Base-by-base conservation (phyloP, 1,140 invertebrate species). In the Odontomachus brunneus region DNA sequence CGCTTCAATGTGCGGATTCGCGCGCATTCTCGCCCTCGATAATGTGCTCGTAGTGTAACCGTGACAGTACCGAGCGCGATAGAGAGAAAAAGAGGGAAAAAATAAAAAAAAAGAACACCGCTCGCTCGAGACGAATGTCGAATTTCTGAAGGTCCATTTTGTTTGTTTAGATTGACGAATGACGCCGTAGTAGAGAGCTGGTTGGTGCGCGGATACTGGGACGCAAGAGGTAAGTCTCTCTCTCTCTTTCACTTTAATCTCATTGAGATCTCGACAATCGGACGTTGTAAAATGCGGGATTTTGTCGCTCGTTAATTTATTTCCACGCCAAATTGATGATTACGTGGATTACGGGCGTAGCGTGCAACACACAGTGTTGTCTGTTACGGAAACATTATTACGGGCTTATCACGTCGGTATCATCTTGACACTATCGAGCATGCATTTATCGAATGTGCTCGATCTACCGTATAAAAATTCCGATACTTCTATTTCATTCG, bases 161-260 rank as follows among this genome's bases (percentile, higher is more conserved):
- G 81, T 90, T 71, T 92, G 63, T 91, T 11, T 85, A 93, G 93
- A 92, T 93, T 90, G 88, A 90, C 91, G 89, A 92, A 94, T 93
- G 93, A 92, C 87, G 91, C 90, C 92, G 89, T 93, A 93, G 91
- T 89, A 87, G 89, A 91, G 90, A 89, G 91, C 87, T 91, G 92
- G 89, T 91, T 92, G 93, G 90, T 92, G 90, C 90, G 89, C 87
- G 89, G 87, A 92, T 90, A 89, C 90, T 87, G 88, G 86, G 83
- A 89, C 90, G 89, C 89, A 90, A 91, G 83, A 92, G 93, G 93
- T 93, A 89, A 92, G 88, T 87, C n/a, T n/a, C n/a, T n/a, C n/a
- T n/a, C n/a, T n/a, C n/a, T n/a, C n/a, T n/a, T 53, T 12, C 48
- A 57, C 7, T 15, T 57, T 63, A 62, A 69, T 82, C 63, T 33